Percentiles rank a stretch among this genome's conserved stretches.
Conservation (phyloP, 2,113 vertebrate species). For the Balaenoptera acutorostrata region DNA sequence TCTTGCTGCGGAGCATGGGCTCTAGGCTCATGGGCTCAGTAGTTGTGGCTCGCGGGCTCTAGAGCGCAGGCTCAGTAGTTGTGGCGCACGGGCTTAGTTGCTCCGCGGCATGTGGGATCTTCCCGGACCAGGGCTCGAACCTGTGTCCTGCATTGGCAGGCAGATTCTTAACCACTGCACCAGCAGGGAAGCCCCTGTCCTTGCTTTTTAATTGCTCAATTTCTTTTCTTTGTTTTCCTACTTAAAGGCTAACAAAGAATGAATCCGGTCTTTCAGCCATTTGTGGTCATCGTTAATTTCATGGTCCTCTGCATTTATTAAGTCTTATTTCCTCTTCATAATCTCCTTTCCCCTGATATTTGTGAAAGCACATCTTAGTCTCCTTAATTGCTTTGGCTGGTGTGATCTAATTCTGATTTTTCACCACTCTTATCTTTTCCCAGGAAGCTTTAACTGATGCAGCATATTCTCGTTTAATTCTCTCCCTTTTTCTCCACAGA, state of each 20-base stretch:
- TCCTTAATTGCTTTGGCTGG: constrained; percentile 52
- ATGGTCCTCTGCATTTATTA: constrained; percentile 70
- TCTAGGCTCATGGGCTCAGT: too few relatives aligned
- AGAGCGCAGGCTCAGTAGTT: too few relatives aligned
- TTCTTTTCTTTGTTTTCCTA: constrained; percentile 64
- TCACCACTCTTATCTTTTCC: constrained; percentile 20
- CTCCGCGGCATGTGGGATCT: too few relatives aligned
- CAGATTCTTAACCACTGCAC: too few relatives aligned
- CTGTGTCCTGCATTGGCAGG: too few relatives aligned
- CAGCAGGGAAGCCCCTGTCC: not conserved
- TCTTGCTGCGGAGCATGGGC: too few relatives aligned
- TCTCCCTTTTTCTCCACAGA: not conserved
- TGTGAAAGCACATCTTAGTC: constrained; percentile 62
- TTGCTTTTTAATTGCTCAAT: not conserved
- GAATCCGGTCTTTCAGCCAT: constrained; percentile 28
- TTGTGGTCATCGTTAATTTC: constrained; percentile 72
- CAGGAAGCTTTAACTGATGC: constrained; percentile 47
- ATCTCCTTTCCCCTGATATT: constrained; percentile 66
- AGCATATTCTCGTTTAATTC: not conserved
- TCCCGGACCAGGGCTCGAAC: too few relatives aligned
- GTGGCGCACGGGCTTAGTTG: too few relatives aligned
- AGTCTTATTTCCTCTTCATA: constrained; percentile 68
- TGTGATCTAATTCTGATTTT: constrained; percentile 46
- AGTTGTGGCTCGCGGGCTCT: too few relatives aligned
- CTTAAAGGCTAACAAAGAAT: constrained; percentile 59